Evolutionary conservation across 2,113 vertebrate species (phyloP), one percentile per base, ranked within the genome.

Genomic region (Albula goreensis): DNA sequence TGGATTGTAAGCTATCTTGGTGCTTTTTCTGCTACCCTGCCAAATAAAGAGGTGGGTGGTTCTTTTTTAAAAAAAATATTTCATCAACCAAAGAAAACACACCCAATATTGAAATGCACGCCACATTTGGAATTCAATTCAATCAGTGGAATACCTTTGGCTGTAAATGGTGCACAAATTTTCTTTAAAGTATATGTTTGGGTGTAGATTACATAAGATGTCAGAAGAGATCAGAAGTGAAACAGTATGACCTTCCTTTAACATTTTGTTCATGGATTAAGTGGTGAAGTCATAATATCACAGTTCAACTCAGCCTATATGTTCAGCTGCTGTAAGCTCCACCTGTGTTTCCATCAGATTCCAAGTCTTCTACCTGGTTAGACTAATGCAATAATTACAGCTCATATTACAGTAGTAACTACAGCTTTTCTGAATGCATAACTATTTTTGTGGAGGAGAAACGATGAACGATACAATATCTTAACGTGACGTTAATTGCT

Each of bases 401-500:
- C 95, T 96, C 96, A 93, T 96, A 93, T 93, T 96, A 96, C 94
- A 92, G 89, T 94, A 96, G 96, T 97, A 94, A 95, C 91, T 88
- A 93, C 97, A 97, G 95, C 89, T 93, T 96, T 95, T 89, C 87
- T 93, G n/a, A 50, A 95, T 94, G 91, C 93, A 89, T 93, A 92
- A 85, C 86, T 89, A 88, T 88, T 90, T 93, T 95, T 95, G 92
- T 92, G 94, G 95, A 95, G 95, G 90, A 95, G 94, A 92, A 82
- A 87, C 96, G 85, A 92, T 88, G 86, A 89, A 93, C 96, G 93
- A 96, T 94, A 95, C 95, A 94, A 96, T 95, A 95, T 95, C 90
- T 94, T 93, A 96, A 97, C 93, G 95, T 96, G 94, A 96, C 94
- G 95, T 94, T 95, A 96, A 95, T 93, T 95, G 95, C 96, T 96